Base-by-base conservation (phyloP, 1,140 invertebrate species). In the Anthonomus grandis region DNA sequence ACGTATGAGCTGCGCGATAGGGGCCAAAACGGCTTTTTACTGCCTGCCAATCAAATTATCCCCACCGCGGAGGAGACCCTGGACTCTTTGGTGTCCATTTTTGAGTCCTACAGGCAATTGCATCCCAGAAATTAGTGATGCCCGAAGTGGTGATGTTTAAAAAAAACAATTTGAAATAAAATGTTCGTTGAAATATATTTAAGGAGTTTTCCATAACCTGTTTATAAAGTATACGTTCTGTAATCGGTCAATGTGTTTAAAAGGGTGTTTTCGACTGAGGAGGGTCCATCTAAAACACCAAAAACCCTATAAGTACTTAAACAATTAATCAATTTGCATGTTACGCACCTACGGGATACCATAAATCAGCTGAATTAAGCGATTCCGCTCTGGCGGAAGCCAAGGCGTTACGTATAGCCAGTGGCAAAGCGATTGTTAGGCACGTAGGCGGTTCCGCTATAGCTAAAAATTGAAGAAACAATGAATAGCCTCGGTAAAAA, bases 361-460 rank as follows among this genome's bases (percentile, higher is more conserved):
- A 79, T 19, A 66, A 34, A 4, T 66, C 66, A 1, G 49, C 55
- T 3, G 64, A 60, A 2, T 66, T 46, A 22, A 79, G 81, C 41
- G 79, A 75, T 67, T 86, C 83, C 47, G 70, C 66, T 62, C 85
- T 75, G 4, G 84, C 82, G 1, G 86, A 81, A 60, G 78, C 74
- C 17, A 93, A 75, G 1, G 90, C 89, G 48, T 87, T 75, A 55
- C 85, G 78, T 38, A 91, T 78, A 18, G 90, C 90, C 64, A 87
- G 80, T 37, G 86, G 78, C 19, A 89, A 78, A 3, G 74, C 72
- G 31, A 77, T 74, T 18, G 79, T 77, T 73, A 90, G 72, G 66
- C 86, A 87, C 18, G 91, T 70, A 9, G 90, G 86, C 3, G 90
- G 89, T 68, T 93, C 90, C 10, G 87, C 89, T 62, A 85, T 84